Evolutionary conservation across 2,888 invertebrate species (phyloP).

Genomic region (Dryocosmus kuriphilus): DNA sequence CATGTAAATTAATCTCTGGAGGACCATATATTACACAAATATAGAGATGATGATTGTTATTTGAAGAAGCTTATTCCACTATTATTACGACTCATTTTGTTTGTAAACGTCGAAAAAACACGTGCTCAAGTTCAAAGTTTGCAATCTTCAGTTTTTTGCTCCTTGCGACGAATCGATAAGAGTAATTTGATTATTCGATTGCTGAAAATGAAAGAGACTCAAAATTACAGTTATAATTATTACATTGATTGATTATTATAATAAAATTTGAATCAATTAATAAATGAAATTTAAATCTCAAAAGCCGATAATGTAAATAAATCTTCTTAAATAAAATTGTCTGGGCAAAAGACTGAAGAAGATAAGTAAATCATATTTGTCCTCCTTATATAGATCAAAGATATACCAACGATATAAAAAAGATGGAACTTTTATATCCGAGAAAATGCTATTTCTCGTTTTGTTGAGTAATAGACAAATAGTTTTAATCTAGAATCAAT

Average conservation of each 20-base stretch:
- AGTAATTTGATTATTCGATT: neutral
- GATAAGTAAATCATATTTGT: neutral
- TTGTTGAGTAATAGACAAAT: neutral
- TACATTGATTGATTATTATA: too few species aligned
- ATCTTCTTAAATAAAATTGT: neutral
- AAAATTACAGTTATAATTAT: neutral
- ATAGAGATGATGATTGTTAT: neutral
- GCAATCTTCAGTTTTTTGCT: constrained; percentile 4
- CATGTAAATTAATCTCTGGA: neutral
- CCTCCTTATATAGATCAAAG: neutral
- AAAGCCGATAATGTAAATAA: neutral
- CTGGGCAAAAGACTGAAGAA: neutral
- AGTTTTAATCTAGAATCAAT: neutral
- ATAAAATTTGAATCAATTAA: neutral
- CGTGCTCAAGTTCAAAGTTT: constrained; percentile 28
- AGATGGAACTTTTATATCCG: neutral
- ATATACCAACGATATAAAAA: neutral
- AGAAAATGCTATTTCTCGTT: neutral
- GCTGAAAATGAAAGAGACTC: neutral
- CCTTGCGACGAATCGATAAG: constrained; percentile 4
- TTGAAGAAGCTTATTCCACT: neutral
- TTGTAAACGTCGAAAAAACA: constrained; percentile 27
- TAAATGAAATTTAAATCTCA: neutral
- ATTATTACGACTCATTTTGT: neutral
- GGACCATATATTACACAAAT: neutral